Conservation (phyloP, 2,797 vertebrate species). For the Scolopax bukidnonensis region DNA sequence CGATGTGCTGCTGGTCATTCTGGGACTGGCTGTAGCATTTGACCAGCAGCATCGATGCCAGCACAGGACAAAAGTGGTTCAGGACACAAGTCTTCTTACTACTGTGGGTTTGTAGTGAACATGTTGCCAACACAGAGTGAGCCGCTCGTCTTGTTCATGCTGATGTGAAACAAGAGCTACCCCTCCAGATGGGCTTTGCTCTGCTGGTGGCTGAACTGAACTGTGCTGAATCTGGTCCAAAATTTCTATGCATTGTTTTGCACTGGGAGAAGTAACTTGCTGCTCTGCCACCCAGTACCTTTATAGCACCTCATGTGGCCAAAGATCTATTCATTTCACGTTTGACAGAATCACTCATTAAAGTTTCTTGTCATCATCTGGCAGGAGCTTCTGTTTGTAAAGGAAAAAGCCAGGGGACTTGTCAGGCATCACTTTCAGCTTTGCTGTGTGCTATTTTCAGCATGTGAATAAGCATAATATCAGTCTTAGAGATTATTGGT, state of each 20-base stretch:
- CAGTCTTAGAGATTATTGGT: background rate
- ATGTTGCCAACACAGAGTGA: rapidly evolving
- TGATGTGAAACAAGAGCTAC: background rate
- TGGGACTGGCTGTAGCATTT: background rate
- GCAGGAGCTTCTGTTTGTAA: background rate
- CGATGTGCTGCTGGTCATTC: background rate
- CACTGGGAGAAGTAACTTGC: rapidly evolving
- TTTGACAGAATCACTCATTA: background rate
- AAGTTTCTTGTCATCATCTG: background rate
- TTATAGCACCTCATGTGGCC: background rate
- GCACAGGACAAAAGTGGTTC: background rate
- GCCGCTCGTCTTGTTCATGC: rapidly evolving
- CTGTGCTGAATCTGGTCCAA: background rate
- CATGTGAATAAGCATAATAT: background rate
- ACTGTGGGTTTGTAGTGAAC: background rate
- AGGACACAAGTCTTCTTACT: rapidly evolving
- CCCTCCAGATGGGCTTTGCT: background rate
- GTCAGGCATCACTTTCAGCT: background rate
- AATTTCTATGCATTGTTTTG: background rate
- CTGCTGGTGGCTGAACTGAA: background rate
- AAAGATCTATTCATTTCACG: rapidly evolving
- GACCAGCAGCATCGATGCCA: background rate
- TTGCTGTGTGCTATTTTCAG: background rate
- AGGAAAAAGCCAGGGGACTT: background rate
- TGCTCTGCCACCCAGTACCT: background rate